These are phyloP conservation scores for Glandiceps talaboti DNA, from an alignment of 53 echinoderm and acorn worm genomes.

Conservation along the genomic window DNA sequence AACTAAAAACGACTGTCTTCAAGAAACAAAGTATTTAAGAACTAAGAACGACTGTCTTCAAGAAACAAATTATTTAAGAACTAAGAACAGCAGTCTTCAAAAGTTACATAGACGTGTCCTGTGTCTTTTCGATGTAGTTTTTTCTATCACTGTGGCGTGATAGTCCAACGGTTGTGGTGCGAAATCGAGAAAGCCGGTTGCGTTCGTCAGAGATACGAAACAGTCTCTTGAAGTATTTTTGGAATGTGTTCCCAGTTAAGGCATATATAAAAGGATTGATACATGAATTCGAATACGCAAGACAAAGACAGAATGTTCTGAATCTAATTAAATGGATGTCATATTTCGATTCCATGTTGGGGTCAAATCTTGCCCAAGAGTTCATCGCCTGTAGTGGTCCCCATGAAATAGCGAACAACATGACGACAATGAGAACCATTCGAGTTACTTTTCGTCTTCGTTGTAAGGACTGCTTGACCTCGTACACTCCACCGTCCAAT, in stretches of 20 bases:
- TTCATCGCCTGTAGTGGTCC: conserved; percentile 74
- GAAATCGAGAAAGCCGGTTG: neutral
- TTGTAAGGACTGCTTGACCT: conserved; percentile 1
- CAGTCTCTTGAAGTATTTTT: conserved; percentile 29
- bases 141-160: neutral
- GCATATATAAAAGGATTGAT: conserved; percentile 91
- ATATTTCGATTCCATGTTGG: neutral
- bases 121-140: neutral
- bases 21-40: too few species aligned
- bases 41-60: too few species aligned
- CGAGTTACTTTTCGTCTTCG: conserved; percentile 60
- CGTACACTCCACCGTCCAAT: neutral
- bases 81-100: too few species aligned
- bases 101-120: neutral
- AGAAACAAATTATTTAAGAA: too few species aligned
- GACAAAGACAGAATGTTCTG: conserved; percentile 31
- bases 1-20: too few species aligned
- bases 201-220: neutral
- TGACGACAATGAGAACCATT: conserved; percentile 71
- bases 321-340: conserved; percentile 10
- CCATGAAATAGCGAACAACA: conserved; percentile 87
- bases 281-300: conserved; percentile 78
- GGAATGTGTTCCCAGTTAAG: conserved; percentile 69
- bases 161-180: neutral
- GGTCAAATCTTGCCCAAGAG: conserved; percentile 56